Percentiles rank a stretch among this genome's conserved stretches.
These are phyloP conservation scores for Pterocles orientalis DNA, from an alignment of 2,113 vertebrate species.

Conservation along the genomic window DNA sequence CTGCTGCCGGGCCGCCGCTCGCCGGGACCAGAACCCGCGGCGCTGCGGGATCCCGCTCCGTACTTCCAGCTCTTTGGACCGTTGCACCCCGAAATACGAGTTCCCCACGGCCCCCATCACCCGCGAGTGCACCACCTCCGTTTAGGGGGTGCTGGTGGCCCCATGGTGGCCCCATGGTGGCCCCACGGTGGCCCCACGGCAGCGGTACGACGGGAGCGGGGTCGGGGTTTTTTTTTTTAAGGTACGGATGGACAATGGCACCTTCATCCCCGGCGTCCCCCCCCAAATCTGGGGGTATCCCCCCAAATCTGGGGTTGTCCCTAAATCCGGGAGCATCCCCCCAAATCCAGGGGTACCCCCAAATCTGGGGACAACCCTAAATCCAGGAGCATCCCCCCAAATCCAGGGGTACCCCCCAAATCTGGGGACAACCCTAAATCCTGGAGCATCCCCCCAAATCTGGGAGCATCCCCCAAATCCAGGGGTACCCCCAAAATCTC, in stretches of 20 bases:
- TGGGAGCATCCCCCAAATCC: no score
- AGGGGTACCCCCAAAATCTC: no score
- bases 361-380: no score
- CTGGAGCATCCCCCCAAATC: no score
- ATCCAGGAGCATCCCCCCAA: no score
- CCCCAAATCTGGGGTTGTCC: no score
- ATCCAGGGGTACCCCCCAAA: no score
- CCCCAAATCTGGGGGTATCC: no score
- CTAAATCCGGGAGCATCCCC: no score
- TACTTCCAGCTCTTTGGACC: neutral
- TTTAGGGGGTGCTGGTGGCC: constrained; percentile 67
- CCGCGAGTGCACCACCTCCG: constrained; percentile 86
- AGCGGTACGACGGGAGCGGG: neutral
- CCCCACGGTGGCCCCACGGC: rapidly evolving
- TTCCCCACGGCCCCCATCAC: constrained; percentile 81
- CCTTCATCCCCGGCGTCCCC: neutral
- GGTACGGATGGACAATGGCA: neutral
- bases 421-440: no score
- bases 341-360: no score
- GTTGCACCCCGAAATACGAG: constrained; percentile 75
- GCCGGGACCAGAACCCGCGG: rapidly evolving
- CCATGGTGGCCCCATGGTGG: neutral
- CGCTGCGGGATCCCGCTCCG: neutral
- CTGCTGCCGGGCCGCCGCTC: neutral
- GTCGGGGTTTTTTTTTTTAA: neutral